Percentiles rank a stretch among this genome's conserved stretches.
Evolutionary conservation across 2,113 vertebrate species (phyloP).

Genomic region (Calyptomena viridis): DNA sequence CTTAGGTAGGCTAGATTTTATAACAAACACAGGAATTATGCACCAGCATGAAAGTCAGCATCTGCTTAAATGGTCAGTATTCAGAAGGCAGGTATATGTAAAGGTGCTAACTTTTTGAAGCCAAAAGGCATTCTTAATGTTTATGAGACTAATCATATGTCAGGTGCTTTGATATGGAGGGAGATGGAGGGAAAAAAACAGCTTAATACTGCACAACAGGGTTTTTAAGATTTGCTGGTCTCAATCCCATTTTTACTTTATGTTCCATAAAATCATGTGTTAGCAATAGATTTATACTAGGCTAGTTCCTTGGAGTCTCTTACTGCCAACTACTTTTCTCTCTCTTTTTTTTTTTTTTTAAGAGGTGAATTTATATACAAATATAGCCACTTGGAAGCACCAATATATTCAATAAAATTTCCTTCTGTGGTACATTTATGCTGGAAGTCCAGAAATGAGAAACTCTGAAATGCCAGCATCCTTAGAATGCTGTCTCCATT

Average conservation of each 20-base stretch:
- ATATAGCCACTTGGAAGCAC: constrained; percentile 2
- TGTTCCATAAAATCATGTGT: neutral
- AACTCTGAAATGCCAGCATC: neutral
- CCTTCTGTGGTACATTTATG: neutral
- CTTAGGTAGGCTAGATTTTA: neutral
- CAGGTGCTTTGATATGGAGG: neutral
- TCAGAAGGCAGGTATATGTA: neutral
- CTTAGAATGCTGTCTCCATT: neutral
- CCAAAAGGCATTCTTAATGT: neutral
- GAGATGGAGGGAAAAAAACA: neutral
- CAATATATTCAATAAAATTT: neutral
- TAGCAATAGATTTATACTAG: neutral
- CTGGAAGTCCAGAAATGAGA: constrained; percentile 1
- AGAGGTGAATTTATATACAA: neutral
- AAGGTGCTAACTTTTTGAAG: neutral
- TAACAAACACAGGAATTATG: neutral
- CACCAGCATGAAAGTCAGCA: neutral
- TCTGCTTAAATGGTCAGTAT: neutral
- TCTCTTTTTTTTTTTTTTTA: neutral
- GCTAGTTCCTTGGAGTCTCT: neutral
- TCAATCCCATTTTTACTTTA: neutral
- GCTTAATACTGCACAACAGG: neutral
- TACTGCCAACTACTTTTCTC: neutral
- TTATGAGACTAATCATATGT: neutral
- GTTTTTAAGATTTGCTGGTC: neutral